Evolutionary conservation across 2,797 vertebrate genomes (phyloP), one percentile per base, ranked within the genome.

Genomic region (Momotus momota): DNA sequence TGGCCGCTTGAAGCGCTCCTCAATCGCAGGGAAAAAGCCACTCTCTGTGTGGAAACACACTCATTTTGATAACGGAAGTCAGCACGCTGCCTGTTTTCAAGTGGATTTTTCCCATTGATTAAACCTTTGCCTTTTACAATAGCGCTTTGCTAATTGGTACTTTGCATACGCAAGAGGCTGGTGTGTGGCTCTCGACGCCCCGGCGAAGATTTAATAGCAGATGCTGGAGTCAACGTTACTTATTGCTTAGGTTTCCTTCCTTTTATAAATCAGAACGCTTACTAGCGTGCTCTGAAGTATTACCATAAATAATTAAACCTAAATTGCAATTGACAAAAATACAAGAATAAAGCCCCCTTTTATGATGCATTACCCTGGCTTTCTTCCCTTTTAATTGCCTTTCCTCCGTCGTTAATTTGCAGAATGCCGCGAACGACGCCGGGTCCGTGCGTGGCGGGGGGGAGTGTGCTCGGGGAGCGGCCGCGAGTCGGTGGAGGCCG

Each of bases 281-380:
- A 55, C 79, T 31, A 90, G 91, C 91, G 35, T 70, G 6, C 91
- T 86, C 90, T 40, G 35, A 92, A 84, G 77, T 91, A 96, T 96
- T 90, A 86, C 93, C 94, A 94, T 94, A 94, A 96, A 97, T 96
- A 96, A 96, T 96, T 95, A 94, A 94, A 92, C 55, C 90, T 64
- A 81, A 94, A 94, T 94, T 94, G 88, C 93, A 79, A 93, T 96
- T 90, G 94, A 93, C 91, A 93, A 90, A 95, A 93, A 84, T 35
- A 35, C 35, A 90, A 91, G 91, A 93, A 93, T 70, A 93, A 96
- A 81, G 52, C 73, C 80, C 83, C 60, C 93, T 96, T 41, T 94
- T 88, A 86, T 94, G 93, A 92, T 90, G 88, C 96, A 84, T 92
- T 93, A 64, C 91, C 51, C 77, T 41, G 90, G 62, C 83, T 83